Evolutionary conservation across 2,113 vertebrate species (phyloP).

Genomic region (Prunella fulvescens): DNA sequence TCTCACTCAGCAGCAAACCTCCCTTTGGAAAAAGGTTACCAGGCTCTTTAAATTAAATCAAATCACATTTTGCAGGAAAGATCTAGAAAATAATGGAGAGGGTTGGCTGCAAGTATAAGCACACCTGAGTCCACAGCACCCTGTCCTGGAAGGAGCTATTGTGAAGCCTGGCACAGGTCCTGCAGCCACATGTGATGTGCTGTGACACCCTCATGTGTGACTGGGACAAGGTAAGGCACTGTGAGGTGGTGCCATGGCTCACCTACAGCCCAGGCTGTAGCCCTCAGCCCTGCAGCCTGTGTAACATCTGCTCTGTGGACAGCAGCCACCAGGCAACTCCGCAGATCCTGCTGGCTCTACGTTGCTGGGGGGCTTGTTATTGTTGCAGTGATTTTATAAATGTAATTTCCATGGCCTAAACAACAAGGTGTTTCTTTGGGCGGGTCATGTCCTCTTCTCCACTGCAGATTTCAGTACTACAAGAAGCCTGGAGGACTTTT

Average conservation of each 20-base stretch:
- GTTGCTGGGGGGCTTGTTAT: accelerated
- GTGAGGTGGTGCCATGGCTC: background rate
- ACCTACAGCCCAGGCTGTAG: background rate
- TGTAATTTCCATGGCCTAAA: background rate
- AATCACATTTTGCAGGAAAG: background rate
- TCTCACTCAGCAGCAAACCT: background rate
- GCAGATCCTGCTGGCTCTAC: background rate
- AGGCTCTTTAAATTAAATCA: background rate
- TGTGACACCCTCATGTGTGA: no score
- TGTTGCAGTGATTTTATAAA: background rate
- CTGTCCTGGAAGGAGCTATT: background rate
- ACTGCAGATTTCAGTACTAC: background rate
- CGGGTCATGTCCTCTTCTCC: background rate
- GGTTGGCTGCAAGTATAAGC: background rate
- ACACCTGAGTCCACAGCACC: accelerated
- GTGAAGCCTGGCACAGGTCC: background rate
- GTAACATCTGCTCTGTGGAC: background rate
- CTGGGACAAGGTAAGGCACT: background rate
- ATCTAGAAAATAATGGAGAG: background rate
- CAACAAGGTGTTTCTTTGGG: background rate
- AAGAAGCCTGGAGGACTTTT: background rate
- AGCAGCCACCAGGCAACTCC: background rate
- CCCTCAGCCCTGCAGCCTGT: background rate
- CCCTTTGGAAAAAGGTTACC: background rate
- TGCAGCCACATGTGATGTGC: accelerated